Percentiles rank a stretch among this genome's conserved stretches.
Evolutionary conservation across 1,140 invertebrate genomes (phyloP).

Genomic region (Caenorhabditis inopinata): DNA sequence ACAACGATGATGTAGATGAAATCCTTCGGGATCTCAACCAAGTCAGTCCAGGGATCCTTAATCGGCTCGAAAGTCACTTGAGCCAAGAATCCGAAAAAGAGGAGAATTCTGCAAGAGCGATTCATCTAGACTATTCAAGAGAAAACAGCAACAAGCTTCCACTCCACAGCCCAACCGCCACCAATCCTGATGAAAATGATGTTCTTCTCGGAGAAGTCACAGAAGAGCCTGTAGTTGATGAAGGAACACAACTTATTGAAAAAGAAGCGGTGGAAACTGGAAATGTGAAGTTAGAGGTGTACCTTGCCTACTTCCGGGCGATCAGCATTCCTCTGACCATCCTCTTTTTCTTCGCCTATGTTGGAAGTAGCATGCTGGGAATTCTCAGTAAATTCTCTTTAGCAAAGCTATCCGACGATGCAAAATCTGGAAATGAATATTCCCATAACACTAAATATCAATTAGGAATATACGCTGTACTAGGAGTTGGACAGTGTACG

Average conservation of each 20-base stretch:
- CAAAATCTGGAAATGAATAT: slow-evolving; percentile 10
- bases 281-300: slow-evolving; percentile 57
- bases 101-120: neutral
- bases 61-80: slow-evolving; percentile 43
- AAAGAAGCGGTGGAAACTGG: slow-evolving; percentile 62
- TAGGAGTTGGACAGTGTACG: slow-evolving; percentile 61
- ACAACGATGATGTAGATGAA: slow-evolving; percentile 53
- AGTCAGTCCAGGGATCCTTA: slow-evolving; percentile 34
- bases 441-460: slow-evolving; percentile 28
- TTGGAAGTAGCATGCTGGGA: slow-evolving; percentile 58
- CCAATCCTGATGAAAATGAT: slow-evolving; percentile 34
- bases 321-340: slow-evolving; percentile 57
- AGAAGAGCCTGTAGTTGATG: neutral
- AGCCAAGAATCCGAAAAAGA: slow-evolving; percentile 20
- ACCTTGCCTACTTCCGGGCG: slow-evolving; percentile 64
- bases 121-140: neutral
- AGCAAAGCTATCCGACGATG: slow-evolving; percentile 67
- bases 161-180: neutral
- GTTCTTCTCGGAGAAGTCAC: neutral
- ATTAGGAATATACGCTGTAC: slow-evolving; percentile 56
- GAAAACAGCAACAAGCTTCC: neutral
- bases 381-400: slow-evolving; percentile 66
- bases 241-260: slow-evolving; percentile 47
- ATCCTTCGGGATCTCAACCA: slow-evolving; percentile 51
- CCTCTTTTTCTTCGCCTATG: slow-evolving; percentile 57